Evolutionary conservation across 2,888 invertebrate species (phyloP).

Genomic region (Elegia similella): DNA sequence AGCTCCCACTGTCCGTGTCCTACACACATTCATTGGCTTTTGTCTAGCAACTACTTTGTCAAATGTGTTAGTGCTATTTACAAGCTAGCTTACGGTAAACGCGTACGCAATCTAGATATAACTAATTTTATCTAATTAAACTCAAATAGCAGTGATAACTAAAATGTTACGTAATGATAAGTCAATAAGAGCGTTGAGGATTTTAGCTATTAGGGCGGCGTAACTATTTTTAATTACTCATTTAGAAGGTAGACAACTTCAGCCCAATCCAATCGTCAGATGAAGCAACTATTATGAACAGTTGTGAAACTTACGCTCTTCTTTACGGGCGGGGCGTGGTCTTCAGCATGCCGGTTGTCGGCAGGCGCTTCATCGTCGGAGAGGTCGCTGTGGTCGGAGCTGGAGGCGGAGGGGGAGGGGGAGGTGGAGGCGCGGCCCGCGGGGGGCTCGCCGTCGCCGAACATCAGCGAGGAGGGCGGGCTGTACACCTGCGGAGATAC

Average conservation of each 20-base stretch:
- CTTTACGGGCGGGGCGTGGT: constrained; percentile 56
- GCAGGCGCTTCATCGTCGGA: constrained; percentile 67
- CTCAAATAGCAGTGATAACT: background rate
- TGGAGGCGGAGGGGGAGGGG: constrained; percentile 88
- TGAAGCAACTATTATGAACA: no score
- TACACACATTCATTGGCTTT: constrained; percentile 27
- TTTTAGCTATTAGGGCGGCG: no score
- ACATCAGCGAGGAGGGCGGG: constrained; percentile 94
- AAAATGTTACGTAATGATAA: no score
- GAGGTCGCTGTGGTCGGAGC: constrained; percentile 73
- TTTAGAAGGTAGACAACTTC: no score
- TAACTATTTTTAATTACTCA: no score
- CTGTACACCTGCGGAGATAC: constrained; percentile 86
- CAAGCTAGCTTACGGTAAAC: background rate
- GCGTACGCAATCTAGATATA: background rate
- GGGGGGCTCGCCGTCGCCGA: constrained; percentile 82
- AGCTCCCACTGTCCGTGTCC: constrained; percentile 81
- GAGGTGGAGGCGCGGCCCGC: constrained; percentile 82
- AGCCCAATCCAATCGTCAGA: no score
- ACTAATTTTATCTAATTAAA: background rate
- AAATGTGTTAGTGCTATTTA: background rate
- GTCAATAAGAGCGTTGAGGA: no score
- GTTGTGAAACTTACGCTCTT: constrained; percentile 57
- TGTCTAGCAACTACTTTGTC: background rate
- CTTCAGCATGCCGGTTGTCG: constrained; percentile 35